Percentiles rank a stretch among this genome's conserved stretches.
Evolutionary conservation across 2,888 invertebrate genomes (phyloP).

Genomic region (Nemotelus nigrinus): DNA sequence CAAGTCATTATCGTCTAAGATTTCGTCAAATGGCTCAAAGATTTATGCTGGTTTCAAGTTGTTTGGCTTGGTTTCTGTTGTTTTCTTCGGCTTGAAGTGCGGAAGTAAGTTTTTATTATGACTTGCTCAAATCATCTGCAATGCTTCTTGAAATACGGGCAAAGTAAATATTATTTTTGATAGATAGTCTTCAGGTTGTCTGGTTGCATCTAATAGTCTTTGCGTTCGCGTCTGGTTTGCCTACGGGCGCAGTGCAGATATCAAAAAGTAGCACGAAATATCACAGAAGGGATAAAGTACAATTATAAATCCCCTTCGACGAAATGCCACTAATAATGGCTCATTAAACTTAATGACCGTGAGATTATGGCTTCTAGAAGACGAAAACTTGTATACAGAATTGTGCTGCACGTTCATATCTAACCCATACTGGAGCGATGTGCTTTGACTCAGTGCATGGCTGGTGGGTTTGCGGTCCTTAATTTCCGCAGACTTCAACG

Average conservation of each 20-base stretch:
- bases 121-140: too few species aligned
- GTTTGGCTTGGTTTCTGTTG: not conserved
- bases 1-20: conserved; percentile 29
- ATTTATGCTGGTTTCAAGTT: conserved; percentile 9
- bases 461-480: too few species aligned
- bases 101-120: too few species aligned
- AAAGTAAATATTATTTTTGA: too few species aligned
- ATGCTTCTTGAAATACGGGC: too few species aligned
- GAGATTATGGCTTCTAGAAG: conserved; percentile 48
- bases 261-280: conserved; percentile 24
- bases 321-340: conserved; percentile 50
- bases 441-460: too few species aligned
- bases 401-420: not conserved
- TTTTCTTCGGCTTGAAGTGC: too few species aligned
- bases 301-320: conserved; percentile 48
- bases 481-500: not conserved
- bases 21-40: not conserved
- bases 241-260: conserved; percentile 8
- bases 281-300: conserved; percentile 24
- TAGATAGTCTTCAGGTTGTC: too few species aligned
- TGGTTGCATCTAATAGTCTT: too few species aligned
- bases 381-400: conserved; percentile 7
- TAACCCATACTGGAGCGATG: not conserved
- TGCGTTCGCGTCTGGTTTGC: too few species aligned
- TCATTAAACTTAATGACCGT: conserved; percentile 50